Evolutionary conservation across 2,113 vertebrate species (phyloP), one percentile per base, ranked within the genome.

Genomic region (Sinocyclocheilus anshuiensis): DNA sequence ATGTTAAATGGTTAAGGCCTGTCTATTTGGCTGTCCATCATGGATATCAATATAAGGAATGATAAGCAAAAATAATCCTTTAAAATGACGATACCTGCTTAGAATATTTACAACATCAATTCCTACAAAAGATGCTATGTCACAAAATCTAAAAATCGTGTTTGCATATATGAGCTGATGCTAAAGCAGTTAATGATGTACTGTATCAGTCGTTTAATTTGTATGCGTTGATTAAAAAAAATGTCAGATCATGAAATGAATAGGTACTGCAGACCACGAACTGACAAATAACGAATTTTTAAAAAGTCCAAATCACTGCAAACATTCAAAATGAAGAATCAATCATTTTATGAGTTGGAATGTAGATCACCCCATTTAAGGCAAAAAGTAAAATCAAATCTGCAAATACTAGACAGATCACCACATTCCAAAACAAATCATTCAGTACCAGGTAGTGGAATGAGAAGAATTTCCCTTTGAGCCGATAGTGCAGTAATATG

Each of bases 391-490:
- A 63, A 63, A 13, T 42, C 33, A 63, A 22, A 61, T 16, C 77
- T 39, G 20, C 55, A 61, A 61, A 79, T 39, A 39, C 20, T 24
- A 80, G n/a, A 80, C 57, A 45, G 5, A 63, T 63, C 77, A 80
- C 12, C 33, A 80, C 57, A 63, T 63, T 80, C 57, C 77, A 80
- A 63, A 80, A 61, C 77, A 79, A 39, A 13, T 18, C 20, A 24
- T 79, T 61, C 22, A 61, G 77, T 79, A 42, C 33, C 77, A 63
- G 36, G 12, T 29, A 15, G 33, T 45, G 77, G 57, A 63, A 80
- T 63, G 77, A 63, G 12, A 63, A 80, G 57, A 80, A 80, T 63
- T 61, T 61, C 7, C 33, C 77, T 61, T n/a, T 36, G 20, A 80
- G 36, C 36, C 4, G 18, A 63, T n/a, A 74, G 69, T 80, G 55